These are phyloP conservation scores for Caenorhabditis tropicalis DNA, from an alignment of 1,140 invertebrate species.

Conservation along the genomic window DNA sequence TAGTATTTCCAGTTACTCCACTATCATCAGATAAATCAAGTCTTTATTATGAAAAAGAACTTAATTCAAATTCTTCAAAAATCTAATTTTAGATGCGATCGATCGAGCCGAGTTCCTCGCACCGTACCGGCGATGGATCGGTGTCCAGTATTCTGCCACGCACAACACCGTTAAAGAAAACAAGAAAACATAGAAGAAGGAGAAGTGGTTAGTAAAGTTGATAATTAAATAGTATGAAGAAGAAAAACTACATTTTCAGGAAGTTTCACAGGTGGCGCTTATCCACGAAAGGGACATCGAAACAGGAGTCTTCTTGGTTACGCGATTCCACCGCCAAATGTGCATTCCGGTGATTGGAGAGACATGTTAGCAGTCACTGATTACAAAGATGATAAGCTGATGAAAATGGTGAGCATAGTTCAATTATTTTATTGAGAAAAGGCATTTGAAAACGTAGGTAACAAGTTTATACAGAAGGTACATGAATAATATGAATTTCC, in stretches of 20 bases:
- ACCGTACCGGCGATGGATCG: background rate
- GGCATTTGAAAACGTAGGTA: background rate
- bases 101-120: background rate
- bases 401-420: background rate
- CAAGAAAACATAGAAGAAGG: conserved; percentile 27
- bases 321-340: conserved; percentile 39
- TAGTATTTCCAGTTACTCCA: too few species aligned
- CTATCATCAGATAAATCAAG: too few species aligned
- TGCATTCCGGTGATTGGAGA: conserved; percentile 47
- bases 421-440: background rate
- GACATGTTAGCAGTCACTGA: conserved; percentile 52
- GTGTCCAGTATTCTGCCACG: conserved; percentile 29
- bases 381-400: conserved; percentile 28
- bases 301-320: conserved; percentile 45
- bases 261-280: conserved; percentile 39
- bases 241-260: background rate
- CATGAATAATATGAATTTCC: too few species aligned
- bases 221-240: background rate
- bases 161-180: conserved; percentile 34
- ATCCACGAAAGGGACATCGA: conserved; percentile 24
- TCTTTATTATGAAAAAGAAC: too few species aligned
- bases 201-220: conserved; percentile 15
- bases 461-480: background rate
- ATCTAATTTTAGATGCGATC: conserved; percentile 9
- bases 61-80: too few species aligned